These are phyloP conservation scores for Ariolimax columbianus DNA, from an alignment of 2,888 invertebrate genomes.

Conservation along the genomic window DNA sequence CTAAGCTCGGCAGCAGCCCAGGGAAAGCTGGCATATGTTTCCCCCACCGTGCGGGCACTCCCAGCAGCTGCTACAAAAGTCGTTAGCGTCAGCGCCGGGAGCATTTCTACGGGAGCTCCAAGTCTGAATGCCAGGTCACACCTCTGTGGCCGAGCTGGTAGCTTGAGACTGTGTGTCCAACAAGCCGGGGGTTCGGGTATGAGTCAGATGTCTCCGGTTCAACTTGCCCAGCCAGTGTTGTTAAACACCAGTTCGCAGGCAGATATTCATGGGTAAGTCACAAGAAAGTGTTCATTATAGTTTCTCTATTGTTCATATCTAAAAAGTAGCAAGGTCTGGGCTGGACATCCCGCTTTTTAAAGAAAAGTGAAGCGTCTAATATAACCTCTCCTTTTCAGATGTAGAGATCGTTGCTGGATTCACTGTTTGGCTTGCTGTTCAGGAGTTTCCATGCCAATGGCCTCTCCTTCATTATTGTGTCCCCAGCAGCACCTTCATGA, in stretches of 20 bases:
- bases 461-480: no score
- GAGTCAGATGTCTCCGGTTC: constrained; percentile 72
- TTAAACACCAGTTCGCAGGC: constrained; percentile 69
- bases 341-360: no score
- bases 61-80: constrained; percentile 58
- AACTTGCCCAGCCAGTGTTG: constrained; percentile 71
- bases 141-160: constrained; percentile 50
- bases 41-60: constrained; percentile 69
- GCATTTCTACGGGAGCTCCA: constrained; percentile 49
- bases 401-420: no score
- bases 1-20: constrained; percentile 69
- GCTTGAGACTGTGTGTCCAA: constrained; percentile 54
- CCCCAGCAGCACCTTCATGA: no score
- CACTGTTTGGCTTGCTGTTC: no score
- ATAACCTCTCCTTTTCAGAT: no score
- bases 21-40: constrained; percentile 73
- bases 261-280: constrained; percentile 70
- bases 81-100: constrained; percentile 58
- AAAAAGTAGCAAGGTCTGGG: no score
- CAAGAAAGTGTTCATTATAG: no score
- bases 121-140: constrained; percentile 59
- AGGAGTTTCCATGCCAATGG: no score
- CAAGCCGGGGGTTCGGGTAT: constrained; percentile 59
- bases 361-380: no score
- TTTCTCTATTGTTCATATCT: no score